Evolutionary conservation across 2,888 invertebrate genomes (phyloP).

Genomic region (Unio pictorum): DNA sequence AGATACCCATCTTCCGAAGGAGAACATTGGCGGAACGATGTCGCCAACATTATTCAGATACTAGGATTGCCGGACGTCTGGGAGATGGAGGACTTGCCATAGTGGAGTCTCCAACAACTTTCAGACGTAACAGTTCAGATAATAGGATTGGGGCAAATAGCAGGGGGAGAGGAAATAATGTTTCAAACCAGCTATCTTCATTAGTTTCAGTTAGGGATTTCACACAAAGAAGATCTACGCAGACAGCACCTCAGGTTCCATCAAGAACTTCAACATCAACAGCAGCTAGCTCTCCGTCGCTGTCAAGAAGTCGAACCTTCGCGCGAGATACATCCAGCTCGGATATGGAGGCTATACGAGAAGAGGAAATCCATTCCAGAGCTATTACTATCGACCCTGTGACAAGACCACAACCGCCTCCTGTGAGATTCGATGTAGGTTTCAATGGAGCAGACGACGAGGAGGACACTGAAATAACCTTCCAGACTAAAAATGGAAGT

Average conservation of each 20-base stretch:
- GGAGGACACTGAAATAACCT: constrained; percentile 11
- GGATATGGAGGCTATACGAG: constrained; percentile 29
- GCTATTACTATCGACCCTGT: constrained; percentile 30
- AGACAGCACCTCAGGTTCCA: neutral
- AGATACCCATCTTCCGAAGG: constrained; percentile 10
- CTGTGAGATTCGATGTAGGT: constrained; percentile 39
- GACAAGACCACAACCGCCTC: constrained; percentile 22
- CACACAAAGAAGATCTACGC: too few relatives aligned
- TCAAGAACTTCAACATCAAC: neutral
- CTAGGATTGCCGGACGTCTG: constrained; percentile 36
- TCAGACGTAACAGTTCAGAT: constrained; percentile 2
- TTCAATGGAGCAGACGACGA: constrained; percentile 15
- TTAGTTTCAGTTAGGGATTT: too few relatives aligned
- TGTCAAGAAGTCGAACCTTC: constrained; percentile 30
- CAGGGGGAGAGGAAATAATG: too few relatives aligned
- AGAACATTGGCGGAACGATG: constrained; percentile 42
- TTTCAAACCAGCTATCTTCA: too few relatives aligned
- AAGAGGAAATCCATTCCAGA: constrained; percentile 29
- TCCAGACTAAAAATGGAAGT: constrained; percentile 14
- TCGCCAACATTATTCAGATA: constrained; percentile 51
- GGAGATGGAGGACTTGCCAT: constrained; percentile 11
- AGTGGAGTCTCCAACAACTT: neutral
- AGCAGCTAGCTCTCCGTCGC: constrained; percentile 3
- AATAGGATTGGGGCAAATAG: too few relatives aligned
- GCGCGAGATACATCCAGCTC: constrained; percentile 15